Percentiles rank a stretch among this genome's conserved stretches.
Conservation (phyloP, 2,113 vertebrate species). For the Epinephelus cyanopodus region DNA sequence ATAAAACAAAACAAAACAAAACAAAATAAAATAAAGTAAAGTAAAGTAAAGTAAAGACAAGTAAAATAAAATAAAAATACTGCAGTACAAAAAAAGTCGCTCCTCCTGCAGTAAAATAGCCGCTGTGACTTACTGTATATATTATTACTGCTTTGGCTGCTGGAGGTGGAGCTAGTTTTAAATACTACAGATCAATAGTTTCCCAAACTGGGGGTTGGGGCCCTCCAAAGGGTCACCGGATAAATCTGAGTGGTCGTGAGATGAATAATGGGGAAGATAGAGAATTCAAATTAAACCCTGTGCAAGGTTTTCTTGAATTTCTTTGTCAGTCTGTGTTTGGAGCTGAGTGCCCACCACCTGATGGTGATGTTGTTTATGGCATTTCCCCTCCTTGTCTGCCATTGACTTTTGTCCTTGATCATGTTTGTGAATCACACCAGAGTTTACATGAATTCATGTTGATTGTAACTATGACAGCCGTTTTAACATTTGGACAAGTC, state of each 20-base stretch:
- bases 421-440: slow-evolving; percentile 1
- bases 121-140: not conserved
- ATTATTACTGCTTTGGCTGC: not conserved
- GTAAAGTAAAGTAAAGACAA: too few relatives aligned
- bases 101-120: not conserved
- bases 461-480: not conserved
- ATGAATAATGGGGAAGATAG: not conserved
- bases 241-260: not conserved
- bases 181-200: not conserved
- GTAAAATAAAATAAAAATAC: too few relatives aligned
- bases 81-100: not conserved
- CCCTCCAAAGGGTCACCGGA: not conserved
- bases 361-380: not conserved
- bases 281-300: not conserved
- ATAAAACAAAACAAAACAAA: too few relatives aligned
- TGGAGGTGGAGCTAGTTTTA: not conserved
- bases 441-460: not conserved
- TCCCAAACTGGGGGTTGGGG: not conserved
- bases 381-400: not conserved
- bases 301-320: not conserved
- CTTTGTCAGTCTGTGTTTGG: not conserved
- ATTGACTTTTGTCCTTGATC: not conserved
- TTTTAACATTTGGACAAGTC: not conserved
- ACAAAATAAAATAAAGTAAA: too few relatives aligned
- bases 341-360: not conserved